Evolutionary conservation across 1,140 invertebrate species (phyloP).

Genomic region (Tenebrio molitor): DNA sequence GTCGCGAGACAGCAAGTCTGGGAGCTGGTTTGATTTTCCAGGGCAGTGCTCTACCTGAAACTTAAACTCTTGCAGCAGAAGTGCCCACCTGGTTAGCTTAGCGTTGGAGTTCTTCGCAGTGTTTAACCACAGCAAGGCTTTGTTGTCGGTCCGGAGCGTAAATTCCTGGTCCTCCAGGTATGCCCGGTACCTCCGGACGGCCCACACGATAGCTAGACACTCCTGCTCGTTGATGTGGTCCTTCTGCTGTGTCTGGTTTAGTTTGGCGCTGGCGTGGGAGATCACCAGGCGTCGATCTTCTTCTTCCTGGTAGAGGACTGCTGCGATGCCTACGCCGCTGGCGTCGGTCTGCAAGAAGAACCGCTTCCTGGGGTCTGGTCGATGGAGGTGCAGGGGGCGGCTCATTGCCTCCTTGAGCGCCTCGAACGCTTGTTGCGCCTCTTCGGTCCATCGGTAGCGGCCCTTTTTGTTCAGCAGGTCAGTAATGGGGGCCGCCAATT

Average conservation of each 20-base stretch:
- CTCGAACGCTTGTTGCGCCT: conserved; percentile 8
- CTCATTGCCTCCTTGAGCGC: background rate
- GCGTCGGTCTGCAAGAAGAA: conserved; percentile 55
- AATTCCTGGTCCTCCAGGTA: conserved; percentile 54
- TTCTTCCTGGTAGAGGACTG: conserved; percentile 51
- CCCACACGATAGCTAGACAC: no score
- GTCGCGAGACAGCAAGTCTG: conserved; percentile 50
- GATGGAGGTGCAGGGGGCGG: background rate
- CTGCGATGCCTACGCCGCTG: conserved; percentile 52
- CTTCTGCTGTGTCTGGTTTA: background rate
- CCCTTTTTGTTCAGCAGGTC: background rate
- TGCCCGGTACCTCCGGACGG: conserved; percentile 61
- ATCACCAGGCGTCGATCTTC: conserved; percentile 31
- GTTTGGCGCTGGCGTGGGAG: conserved; percentile 4
- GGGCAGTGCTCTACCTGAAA: conserved; percentile 56
- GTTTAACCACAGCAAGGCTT: conserved; percentile 22
- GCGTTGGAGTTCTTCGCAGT: conserved; percentile 35
- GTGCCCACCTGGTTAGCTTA: conserved; percentile 59
- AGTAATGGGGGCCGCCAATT: conserved; percentile 39
- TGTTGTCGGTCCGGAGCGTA: conserved; percentile 28
- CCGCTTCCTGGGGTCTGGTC: background rate
- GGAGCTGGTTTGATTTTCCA: conserved; percentile 55
- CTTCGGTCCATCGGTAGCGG: background rate
- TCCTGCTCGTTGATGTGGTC: conserved; percentile 49
- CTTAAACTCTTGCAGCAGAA: conserved; percentile 57